A percentile compares a stretch with the other conserved stretches of the same genome.
These are phyloP conservation scores for Megaceryle maxima DNA, from an alignment of 2,113 vertebrate species.

Conservation along the genomic window DNA sequence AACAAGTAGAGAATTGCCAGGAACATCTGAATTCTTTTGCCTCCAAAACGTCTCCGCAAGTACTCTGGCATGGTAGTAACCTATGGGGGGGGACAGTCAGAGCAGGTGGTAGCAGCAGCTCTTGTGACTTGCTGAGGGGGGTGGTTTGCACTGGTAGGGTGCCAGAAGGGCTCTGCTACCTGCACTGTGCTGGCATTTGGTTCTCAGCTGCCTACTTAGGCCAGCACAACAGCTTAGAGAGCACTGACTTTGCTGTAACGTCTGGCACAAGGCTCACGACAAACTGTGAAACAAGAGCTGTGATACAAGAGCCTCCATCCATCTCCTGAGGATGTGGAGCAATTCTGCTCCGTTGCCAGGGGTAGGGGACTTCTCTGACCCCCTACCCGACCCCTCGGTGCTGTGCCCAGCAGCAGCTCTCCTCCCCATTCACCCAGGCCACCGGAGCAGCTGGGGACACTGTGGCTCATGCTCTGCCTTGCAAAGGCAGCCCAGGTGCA, in stretches of 20 bases:
- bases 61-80: constrained; percentile 98
- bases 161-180: neutral
- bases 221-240: neutral
- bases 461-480: accelerated
- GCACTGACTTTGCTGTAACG: neutral
- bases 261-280: neutral
- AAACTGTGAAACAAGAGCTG: accelerated
- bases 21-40: constrained; percentile 88
- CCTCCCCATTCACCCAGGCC: too few relatives aligned
- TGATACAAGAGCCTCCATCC: accelerated
- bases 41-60: constrained; percentile 85
- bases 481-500: neutral
- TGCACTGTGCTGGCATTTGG: neutral
- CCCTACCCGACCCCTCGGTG: accelerated
- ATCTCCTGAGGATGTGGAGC: accelerated
- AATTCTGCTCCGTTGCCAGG: neutral
- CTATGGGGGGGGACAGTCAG: constrained; percentile 3
- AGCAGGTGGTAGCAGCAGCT: accelerated
- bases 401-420: neutral
- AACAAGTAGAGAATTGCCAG: constrained; percentile 90
- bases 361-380: accelerated
- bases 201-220: neutral
- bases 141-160: accelerated
- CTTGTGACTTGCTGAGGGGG: neutral
- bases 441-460: accelerated